These are phyloP conservation scores for Calypte anna DNA, from an alignment of 2,113 vertebrate genomes.

Conservation along the genomic window DNA sequence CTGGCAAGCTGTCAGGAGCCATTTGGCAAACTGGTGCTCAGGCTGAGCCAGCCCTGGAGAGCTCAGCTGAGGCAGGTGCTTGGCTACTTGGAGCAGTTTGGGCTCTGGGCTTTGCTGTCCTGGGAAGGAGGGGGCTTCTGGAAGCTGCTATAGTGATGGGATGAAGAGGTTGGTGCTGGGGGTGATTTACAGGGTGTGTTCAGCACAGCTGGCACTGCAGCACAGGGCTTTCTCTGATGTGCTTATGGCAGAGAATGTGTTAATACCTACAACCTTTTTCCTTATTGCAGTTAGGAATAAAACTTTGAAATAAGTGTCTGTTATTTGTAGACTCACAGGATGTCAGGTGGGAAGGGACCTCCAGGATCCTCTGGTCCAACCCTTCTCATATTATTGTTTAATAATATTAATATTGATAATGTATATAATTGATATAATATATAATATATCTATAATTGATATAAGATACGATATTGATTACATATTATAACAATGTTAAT, in stretches of 20 bases:
- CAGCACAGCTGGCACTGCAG: not conserved
- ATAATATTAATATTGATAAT: too few species aligned
- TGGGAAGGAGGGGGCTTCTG: not conserved
- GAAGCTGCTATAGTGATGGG: not conserved
- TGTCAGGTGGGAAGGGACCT: too few species aligned
- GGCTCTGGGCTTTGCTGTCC: not conserved
- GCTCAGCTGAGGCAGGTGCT: not conserved
- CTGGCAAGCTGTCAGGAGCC: slow-evolving; percentile 2
- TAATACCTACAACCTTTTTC: not conserved
- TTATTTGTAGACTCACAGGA: too few species aligned
- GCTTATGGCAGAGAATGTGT: not conserved
- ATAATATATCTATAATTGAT: too few species aligned
- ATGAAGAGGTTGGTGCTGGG: not conserved
- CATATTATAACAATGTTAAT: too few species aligned
- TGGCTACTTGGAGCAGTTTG: not conserved
- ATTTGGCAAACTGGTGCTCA: not conserved
- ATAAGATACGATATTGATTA: too few species aligned
- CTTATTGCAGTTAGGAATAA: not conserved
- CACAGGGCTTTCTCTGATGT: not conserved
- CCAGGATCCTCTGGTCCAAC: too few species aligned
- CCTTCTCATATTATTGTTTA: too few species aligned
- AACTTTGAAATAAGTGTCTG: not conserved
- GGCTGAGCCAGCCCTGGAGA: not conserved
- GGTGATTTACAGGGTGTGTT: not conserved
- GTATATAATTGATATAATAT: too few species aligned